Percentiles rank a stretch among this genome's conserved stretches.
Conservation (phyloP, 2,113 vertebrate genomes). For the Chaenocephalus aceratus region DNA sequence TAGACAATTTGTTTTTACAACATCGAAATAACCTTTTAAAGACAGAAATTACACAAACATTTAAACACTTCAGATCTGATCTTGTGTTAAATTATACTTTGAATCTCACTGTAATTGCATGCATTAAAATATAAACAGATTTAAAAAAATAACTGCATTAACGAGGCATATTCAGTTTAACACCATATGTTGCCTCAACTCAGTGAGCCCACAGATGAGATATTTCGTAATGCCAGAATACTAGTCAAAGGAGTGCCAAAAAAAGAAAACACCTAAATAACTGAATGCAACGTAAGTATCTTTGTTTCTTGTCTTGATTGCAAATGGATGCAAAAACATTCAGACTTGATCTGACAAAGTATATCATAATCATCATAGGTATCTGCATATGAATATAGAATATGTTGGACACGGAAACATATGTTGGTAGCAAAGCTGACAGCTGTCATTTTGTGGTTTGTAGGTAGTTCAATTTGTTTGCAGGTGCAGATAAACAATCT, state of each 20-base stretch:
- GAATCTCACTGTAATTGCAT: background rate
- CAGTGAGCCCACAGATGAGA: constrained; percentile 9
- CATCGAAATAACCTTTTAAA: background rate
- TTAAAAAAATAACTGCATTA: background rate
- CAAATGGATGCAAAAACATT: no score
- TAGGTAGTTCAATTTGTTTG: no score
- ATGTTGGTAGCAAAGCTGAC: no score
- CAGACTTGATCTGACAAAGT: no score
- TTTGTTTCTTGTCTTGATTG: no score
- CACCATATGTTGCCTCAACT: background rate
- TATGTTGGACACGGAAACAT: no score
- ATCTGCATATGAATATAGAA: no score
- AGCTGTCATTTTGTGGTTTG: no score
- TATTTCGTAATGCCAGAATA: background rate
- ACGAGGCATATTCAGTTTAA: background rate
- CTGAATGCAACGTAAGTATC: background rate
- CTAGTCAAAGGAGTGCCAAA: background rate
- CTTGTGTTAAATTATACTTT: background rate
- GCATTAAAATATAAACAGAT: background rate
- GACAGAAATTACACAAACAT: background rate
- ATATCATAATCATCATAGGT: no score
- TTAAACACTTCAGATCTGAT: background rate
- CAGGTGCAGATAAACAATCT: no score
- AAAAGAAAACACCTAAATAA: constrained; percentile 17
- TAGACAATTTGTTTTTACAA: background rate